Conservation (phyloP, 2,888 invertebrate genomes). For the Drosophila conformis region DNA sequence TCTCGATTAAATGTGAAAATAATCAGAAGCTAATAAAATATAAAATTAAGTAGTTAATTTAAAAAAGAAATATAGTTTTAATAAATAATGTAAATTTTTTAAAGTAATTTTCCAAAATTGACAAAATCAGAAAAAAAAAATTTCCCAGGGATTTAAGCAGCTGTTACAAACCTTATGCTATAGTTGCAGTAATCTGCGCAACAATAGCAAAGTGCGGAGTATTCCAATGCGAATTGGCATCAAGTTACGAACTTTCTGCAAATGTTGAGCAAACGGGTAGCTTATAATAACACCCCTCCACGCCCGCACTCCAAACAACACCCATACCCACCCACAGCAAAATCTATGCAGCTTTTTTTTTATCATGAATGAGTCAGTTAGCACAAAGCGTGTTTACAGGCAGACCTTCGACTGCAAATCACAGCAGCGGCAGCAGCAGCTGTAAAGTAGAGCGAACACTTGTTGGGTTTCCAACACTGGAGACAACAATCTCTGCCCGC, state of each 20-base stretch:
- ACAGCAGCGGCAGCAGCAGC: slow-evolving; percentile 40
- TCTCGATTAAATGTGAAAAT: not conserved
- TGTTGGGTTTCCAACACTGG: slow-evolving; percentile 74
- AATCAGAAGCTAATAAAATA: too few relatives aligned
- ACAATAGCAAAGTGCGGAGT: slow-evolving; percentile 29
- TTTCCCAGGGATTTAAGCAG: not conserved
- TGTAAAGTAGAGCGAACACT: slow-evolving; percentile 71
- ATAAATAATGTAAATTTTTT: not conserved
- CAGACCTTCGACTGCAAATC: slow-evolving; percentile 61
- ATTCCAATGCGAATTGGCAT: slow-evolving; percentile 45
- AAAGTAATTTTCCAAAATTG: not conserved
- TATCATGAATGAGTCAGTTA: slow-evolving; percentile 68
- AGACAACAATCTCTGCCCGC: slow-evolving; percentile 51
- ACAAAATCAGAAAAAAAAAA: not conserved
- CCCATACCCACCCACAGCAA: not conserved
- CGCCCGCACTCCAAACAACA: not conserved
- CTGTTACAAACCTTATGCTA: not conserved
- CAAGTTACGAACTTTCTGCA: slow-evolving; percentile 50
- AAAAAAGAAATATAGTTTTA: not conserved
- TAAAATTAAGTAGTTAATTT: not conserved
- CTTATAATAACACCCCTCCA: not conserved
- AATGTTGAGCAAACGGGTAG: slow-evolving; percentile 31
- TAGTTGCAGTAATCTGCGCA: slow-evolving; percentile 6
- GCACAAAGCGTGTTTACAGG: slow-evolving; percentile 27
- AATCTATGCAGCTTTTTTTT: not conserved